Base-by-base conservation (phyloP, 53 echinoderm and acorn worm genomes). In the Patiria pectinifera region DNA sequence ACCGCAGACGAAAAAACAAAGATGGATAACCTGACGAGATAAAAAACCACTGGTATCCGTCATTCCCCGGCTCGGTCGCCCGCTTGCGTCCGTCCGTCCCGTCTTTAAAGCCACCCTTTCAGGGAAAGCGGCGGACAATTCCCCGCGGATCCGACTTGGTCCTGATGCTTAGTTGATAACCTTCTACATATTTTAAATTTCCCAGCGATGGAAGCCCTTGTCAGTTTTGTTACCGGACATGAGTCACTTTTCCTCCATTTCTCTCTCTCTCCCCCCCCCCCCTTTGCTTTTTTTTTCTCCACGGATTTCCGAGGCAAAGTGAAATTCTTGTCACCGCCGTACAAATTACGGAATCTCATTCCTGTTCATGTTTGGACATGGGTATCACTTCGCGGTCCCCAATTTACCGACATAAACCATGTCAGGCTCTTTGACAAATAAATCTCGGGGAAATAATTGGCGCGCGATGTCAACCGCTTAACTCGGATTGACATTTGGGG, bases 151-250 rank as follows among this genome's bases (percentile, higher is more conserved):
- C 53, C 26, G 69, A 58, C 3, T 3, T 35, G 66, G 69, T 46
- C 89, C 45, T 81, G 80, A 89, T 89, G 81, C 81, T 47, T 81
- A 63, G 80, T 81, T 89, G 80, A 62, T 80, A 66, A 66, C 89
- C 89, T 12, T 5, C 63, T 89, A 77, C 89, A 89, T 89, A 89
- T 80, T 89, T 89, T 61, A 89, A 89, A 89, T 89, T 80, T 45
- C 25, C 76, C 13, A 62, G 45, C 62, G 84, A 84, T 63, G 18
- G 82, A n/a, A 49, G 47, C 80, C 48, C 48, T 45, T 89, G 89
- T 80, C 89, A 89, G 89, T 77, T 88, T 88, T 25, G 76, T 45
- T 78, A 71, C 45, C 48, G 88, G 45, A 59, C 62, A 60, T 62
- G 78, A 88, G 78, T 88, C 88, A 88, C 59, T 78, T 59, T 59